These are phyloP conservation scores for Sialia sialis DNA, from an alignment of 2,113 vertebrate species.

Conservation along the genomic window DNA sequence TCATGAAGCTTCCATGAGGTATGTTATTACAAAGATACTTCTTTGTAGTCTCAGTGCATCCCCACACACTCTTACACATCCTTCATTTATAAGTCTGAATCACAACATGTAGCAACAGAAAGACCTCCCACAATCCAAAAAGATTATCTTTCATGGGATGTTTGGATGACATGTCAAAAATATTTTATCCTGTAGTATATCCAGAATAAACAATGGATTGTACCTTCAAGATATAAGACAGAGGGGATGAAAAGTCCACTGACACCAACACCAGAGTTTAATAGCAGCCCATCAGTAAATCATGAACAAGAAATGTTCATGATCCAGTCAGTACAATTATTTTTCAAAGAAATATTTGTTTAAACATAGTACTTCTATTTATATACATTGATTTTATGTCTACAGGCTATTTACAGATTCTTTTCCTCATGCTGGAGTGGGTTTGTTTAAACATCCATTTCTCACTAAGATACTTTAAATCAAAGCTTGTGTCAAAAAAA, in stretches of 20 bases:
- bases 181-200: background rate
- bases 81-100: background rate
- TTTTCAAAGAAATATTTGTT: background rate
- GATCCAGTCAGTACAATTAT: background rate
- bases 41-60: background rate
- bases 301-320: background rate
- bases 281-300: background rate
- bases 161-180: constrained; percentile 8
- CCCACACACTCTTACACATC: background rate
- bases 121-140: background rate
- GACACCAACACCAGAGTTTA: background rate
- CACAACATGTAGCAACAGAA: background rate
- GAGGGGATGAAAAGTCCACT: background rate
- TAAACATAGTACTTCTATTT: background rate
- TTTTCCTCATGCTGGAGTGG: background rate
- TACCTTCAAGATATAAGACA: background rate
- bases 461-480: constrained; percentile 9
- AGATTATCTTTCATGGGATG: background rate
- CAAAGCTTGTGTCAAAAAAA: background rate
- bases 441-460: background rate
- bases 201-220: background rate
- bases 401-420: background rate
- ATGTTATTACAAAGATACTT: background rate
- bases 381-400: background rate
- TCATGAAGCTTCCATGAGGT: background rate